Percentiles rank a stretch among this genome's conserved stretches.
phyloP scores from a whole-genome alignment of 1,140 invertebrate species.

The Aricia agestis region DNA sequence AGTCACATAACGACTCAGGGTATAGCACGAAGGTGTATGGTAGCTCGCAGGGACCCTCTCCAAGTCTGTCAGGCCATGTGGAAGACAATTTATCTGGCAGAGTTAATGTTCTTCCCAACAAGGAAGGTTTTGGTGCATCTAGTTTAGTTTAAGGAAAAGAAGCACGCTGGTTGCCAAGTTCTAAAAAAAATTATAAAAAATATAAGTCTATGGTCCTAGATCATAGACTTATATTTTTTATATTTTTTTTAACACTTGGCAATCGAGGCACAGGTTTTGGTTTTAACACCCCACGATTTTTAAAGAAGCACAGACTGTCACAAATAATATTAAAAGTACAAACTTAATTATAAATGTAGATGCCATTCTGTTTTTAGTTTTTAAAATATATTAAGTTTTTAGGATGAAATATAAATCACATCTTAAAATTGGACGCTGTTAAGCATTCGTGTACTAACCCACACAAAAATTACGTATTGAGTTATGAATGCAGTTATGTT shows the following conservation, averaged over 20 bases:
- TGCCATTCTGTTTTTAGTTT: constrained; percentile 13
- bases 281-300: constrained; percentile 9
- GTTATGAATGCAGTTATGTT: too few relatives aligned
- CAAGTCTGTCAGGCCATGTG: constrained; percentile 81
- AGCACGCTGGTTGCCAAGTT: constrained; percentile 6
- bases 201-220: neutral
- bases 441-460: too few relatives aligned
- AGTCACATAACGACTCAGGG: constrained; percentile 86
- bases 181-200: neutral
- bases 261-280: constrained; percentile 1
- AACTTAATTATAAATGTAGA: constrained; percentile 19
- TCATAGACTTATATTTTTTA: neutral
- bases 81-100: constrained; percentile 66
- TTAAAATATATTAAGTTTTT: constrained; percentile 17
- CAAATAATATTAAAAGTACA: constrained; percentile 21
- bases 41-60: constrained; percentile 85
- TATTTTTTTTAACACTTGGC: neutral
- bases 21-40: constrained; percentile 87
- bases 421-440: too few relatives aligned
- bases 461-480: too few relatives aligned
- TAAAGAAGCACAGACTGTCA: constrained; percentile 3
- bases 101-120: constrained; percentile 48
- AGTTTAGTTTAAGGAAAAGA: constrained; percentile 58
- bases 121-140: constrained; percentile 59
- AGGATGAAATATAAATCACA: neutral